Evolutionary conservation across 2,797 vertebrate genomes (phyloP).

Genomic region (Dermochelys coriacea): DNA sequence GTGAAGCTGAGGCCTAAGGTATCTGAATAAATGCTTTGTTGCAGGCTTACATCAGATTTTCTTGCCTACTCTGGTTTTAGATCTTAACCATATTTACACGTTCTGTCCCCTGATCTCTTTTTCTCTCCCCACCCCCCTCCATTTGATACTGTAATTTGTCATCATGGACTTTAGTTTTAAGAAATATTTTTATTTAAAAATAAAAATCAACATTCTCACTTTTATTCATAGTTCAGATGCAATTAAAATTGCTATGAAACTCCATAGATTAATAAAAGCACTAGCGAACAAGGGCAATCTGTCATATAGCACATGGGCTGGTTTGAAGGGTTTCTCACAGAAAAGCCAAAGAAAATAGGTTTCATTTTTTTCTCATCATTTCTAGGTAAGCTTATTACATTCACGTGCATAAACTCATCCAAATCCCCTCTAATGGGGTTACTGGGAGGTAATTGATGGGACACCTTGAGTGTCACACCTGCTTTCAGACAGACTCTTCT

Average conservation of each 20-base stretch:
- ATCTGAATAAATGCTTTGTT: background rate
- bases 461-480: background rate
- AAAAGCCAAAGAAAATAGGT: slow-evolving; percentile 29
- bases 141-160: background rate
- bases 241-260: background rate
- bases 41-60: background rate
- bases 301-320: background rate
- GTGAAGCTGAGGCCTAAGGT: background rate
- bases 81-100: background rate
- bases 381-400: background rate
- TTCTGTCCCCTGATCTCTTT: background rate
- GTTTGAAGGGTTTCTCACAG: slow-evolving; percentile 31
- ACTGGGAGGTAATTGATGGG: background rate
- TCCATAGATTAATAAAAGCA: slow-evolving; percentile 18
- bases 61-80: background rate
- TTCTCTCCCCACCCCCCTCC: background rate
- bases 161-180: background rate
- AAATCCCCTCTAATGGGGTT: too few relatives aligned
- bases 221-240: slow-evolving; percentile 28
- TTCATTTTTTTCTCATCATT: slow-evolving; percentile 46
- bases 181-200: background rate
- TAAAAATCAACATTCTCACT: background rate
- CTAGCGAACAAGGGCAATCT: background rate
- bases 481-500: background rate
- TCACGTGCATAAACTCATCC: too few relatives aligned